phyloP scores from a whole-genome alignment of 2,113 vertebrate species.

The Corythornis madagascariensis region DNA sequence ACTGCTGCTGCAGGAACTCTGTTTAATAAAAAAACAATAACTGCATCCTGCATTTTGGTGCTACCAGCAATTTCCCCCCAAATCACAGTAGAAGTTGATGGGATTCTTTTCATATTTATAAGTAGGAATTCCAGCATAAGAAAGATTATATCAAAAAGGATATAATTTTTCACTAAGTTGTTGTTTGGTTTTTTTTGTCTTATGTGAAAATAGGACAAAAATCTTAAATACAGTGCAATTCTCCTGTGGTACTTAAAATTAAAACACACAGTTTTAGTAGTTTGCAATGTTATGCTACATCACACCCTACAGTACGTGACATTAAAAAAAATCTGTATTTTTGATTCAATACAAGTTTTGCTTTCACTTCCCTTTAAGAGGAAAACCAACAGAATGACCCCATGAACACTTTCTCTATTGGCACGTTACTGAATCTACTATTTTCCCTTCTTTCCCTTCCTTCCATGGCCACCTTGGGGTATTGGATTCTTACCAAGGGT shows the following conservation, averaged over 20 bases:
- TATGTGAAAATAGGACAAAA: not conserved
- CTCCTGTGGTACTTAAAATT: not conserved
- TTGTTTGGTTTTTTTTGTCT: not conserved
- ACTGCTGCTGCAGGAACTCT: not conserved
- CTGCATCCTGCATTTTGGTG: not conserved
- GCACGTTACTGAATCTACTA: slow-evolving; percentile 12
- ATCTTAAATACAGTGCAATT: not conserved
- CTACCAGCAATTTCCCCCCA: not conserved
- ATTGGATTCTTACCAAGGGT: slow-evolving; percentile 60
- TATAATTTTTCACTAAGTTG: not conserved
- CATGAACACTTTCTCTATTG: not conserved
- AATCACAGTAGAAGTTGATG: not conserved
- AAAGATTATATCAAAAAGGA: not conserved
- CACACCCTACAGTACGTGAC: not conserved
- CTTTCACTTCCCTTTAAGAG: not conserved
- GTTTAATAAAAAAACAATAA: not conserved
- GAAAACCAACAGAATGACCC: not conserved
- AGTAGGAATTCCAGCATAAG: not conserved
- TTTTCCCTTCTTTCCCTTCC: slow-evolving; percentile 36
- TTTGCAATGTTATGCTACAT: not conserved
- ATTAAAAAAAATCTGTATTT: not conserved
- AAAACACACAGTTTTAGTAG: not conserved
- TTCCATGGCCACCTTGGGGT: slow-evolving; percentile 48
- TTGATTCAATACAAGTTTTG: not conserved
- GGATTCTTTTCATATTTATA: not conserved